A percentile compares a stretch with the other conserved stretches of the same genome.
Conservation (phyloP, 2,888 invertebrate genomes). For the Phorcus lineatus region DNA sequence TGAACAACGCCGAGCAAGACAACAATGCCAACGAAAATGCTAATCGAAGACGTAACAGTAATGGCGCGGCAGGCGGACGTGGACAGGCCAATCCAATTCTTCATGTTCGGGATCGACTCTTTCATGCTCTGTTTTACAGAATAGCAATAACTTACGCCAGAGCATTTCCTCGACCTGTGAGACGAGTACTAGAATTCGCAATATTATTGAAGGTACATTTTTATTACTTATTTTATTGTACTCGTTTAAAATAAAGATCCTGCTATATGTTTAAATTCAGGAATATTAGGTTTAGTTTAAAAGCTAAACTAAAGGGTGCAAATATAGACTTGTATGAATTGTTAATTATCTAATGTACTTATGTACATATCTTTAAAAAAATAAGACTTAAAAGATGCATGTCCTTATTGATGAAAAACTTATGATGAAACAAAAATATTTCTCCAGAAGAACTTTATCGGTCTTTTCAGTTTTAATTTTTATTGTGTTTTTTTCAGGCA, state of each 20-base stretch:
- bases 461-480: background rate
- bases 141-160: conserved; percentile 93
- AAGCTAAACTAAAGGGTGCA: no score
- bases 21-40: conserved; percentile 14
- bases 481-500: conserved; percentile 81
- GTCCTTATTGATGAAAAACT: no score
- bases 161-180: conserved; percentile 87
- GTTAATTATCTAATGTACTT: no score
- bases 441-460: no score
- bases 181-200: conserved; percentile 89
- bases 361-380: no score
- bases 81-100: conserved; percentile 68
- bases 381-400: no score
- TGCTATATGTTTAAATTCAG: no score
- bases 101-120: conserved; percentile 89
- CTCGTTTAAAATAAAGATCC: background rate
- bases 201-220: conserved; percentile 84
- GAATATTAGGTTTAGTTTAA: no score
- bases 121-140: conserved; percentile 94
- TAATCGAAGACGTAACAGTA: background rate
- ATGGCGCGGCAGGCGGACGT: conserved; percentile 36
- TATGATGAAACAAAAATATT: no score
- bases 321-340: no score
- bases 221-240: background rate
- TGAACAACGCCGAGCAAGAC: conserved; percentile 17